A percentile compares a stretch with the other conserved stretches of the same genome.
Evolutionary conservation across 2,888 invertebrate species (phyloP).

Genomic region (Listrodromus nycthemerus): DNA sequence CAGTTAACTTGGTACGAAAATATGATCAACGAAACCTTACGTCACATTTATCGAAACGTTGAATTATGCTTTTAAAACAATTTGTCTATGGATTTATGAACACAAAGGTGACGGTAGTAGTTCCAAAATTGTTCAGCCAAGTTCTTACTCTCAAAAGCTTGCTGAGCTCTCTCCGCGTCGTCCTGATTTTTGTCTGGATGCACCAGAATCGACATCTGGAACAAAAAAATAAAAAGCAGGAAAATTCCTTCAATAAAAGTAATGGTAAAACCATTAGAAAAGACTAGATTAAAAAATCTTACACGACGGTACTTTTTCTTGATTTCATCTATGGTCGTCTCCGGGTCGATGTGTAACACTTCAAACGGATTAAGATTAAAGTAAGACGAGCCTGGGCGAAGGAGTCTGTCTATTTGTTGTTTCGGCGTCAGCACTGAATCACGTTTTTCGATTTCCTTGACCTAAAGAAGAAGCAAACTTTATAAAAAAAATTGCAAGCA

Average conservation of each 20-base stretch:
- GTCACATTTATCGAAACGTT: too few species aligned
- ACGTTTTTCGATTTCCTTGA: constrained; percentile 99
- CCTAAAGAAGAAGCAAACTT: constrained; percentile 86
- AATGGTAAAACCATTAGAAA: neutral
- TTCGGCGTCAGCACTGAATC: constrained; percentile 98
- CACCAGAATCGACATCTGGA: constrained; percentile 95
- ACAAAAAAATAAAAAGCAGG: constrained; percentile 66
- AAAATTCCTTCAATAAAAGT: neutral
- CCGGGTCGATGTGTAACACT: constrained; percentile 96
- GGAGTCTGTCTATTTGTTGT: constrained; percentile 98
- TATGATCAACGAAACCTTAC: too few species aligned
- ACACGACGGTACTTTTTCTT: constrained; percentile 97
- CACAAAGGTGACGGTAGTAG: neutral
- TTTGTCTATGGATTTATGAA: neutral
- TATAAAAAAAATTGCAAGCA: constrained; percentile 13
- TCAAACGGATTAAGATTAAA: constrained; percentile 99
- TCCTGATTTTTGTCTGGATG: constrained; percentile 99
- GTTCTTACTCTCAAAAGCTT: constrained; percentile 91
- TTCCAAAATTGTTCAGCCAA: constrained; percentile 15
- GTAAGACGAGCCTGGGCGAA: constrained; percentile 98
- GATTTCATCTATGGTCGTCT: constrained; percentile 94
- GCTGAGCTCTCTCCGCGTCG: constrained; percentile 96
- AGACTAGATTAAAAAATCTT: constrained; percentile 70
- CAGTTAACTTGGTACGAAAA: neutral
- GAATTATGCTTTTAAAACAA: neutral